A percentile compares a stretch with the other conserved stretches of the same genome.
Conservation (phyloP, 53 echinoderm and acorn worm genomes). For the Astropecten irregularis region DNA sequence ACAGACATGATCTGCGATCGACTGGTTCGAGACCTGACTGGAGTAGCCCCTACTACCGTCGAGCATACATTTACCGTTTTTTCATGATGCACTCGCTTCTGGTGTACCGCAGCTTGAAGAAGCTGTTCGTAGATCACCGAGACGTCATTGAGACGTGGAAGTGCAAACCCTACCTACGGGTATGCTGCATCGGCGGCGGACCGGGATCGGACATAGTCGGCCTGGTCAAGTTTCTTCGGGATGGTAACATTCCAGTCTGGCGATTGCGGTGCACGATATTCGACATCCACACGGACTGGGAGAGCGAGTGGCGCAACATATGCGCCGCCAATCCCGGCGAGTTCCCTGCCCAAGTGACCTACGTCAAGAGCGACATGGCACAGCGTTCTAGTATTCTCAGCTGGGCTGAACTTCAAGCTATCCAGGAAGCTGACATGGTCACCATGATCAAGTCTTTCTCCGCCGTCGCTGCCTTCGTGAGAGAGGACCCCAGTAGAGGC, state of each 20-base stretch:
- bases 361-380: neutral
- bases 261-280: neutral
- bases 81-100: conserved; percentile 7
- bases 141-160: neutral
- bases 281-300: neutral
- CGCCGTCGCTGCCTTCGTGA: conserved; percentile 20
- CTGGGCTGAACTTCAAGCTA: neutral
- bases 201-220: neutral
- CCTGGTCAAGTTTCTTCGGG: neutral
- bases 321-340: neutral
- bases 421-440: conserved; percentile 25
- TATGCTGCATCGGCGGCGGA: conserved; percentile 34
- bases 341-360: neutral
- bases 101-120: neutral
- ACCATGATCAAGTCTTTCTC: conserved; percentile 36
- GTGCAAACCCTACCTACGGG: neutral
- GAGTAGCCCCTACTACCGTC: neutral
- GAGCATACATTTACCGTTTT: conserved; percentile 6
- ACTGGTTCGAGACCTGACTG: conserved; percentile 23
- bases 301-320: neutral
- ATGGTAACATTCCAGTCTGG: neutral
- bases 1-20: neutral
- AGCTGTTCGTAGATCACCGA: neutral
- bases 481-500: neutral
- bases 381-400: no score